Conservation (phyloP, 2,888 invertebrate genomes). For the Altica lythri region DNA sequence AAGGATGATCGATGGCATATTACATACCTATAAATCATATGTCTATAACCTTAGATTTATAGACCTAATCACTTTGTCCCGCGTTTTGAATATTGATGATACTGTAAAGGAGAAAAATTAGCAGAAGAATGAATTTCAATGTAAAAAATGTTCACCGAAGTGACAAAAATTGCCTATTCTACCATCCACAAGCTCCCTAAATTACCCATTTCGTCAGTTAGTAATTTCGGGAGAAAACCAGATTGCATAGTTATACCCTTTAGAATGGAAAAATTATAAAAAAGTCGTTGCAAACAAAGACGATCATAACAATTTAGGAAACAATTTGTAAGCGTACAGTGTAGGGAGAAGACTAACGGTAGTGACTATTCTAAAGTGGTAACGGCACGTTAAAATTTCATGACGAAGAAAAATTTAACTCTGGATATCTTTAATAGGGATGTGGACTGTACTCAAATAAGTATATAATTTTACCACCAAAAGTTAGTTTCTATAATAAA, state of each 20-base stretch:
- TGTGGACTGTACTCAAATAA: too few species aligned
- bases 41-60: too few species aligned
- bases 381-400: not conserved
- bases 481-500: too few species aligned
- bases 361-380: not conserved
- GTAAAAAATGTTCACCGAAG: slow-evolving; percentile 2
- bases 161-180: slow-evolving; percentile 14
- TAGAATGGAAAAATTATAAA: slow-evolving; percentile 41
- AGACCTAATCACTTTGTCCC: too few species aligned
- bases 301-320: slow-evolving; percentile 43
- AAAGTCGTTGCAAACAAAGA: slow-evolving; percentile 42
- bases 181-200: slow-evolving; percentile 2
- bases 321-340: slow-evolving; percentile 32
- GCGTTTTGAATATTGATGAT: too few species aligned
- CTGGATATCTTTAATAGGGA: too few species aligned
- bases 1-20: not conserved
- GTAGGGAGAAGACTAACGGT: slow-evolving; percentile 21
- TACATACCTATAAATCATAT: too few species aligned
- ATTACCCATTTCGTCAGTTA: slow-evolving; percentile 14
- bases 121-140: not conserved
- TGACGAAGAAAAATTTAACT: too few species aligned
- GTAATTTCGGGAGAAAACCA: slow-evolving; percentile 27
- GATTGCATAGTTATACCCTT: slow-evolving; percentile 40
- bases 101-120: not conserved
- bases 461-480: too few species aligned